Evolutionary conservation across 1,140 invertebrate genomes (phyloP), one percentile per base, ranked within the genome.

Genomic region (Reticulitermes speratus): DNA sequence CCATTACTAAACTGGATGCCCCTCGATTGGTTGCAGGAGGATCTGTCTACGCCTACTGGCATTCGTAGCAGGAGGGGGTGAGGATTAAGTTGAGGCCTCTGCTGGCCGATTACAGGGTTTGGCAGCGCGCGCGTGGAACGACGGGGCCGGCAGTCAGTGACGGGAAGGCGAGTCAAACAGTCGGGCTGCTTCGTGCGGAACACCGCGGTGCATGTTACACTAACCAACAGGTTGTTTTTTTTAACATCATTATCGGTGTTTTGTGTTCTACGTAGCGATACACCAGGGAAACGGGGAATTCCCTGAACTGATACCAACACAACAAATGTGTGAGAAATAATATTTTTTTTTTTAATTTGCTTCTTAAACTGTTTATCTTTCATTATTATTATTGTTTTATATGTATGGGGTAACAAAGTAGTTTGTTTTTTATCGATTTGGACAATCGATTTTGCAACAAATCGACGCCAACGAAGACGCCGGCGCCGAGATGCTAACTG

Each of bases 401-500:
- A 7, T 44, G 81, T 32, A 44, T 16, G 16, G n/a, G 81, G 21
- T n/a, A 19, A 25, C 7, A 45, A 48, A 48, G 82, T 48, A 38
- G 0, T 55, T 44, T 12, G 45, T 48, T 44, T 19, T 44, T 14
- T 16, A 32, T 52, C 25, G 38, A 44, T 12, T 48, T n/a, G 83
- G 19, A 52, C 83, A 52, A 3, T 48, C 30, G 45, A 48, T 30
- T 55, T 44, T 19, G 12, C 3, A 0, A 44, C 3, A 30, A 12
- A 52, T 25, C 44, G 83, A 32, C 44, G n/a, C 44, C 83, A 48
- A 19, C 83, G 83, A 52, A 23, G 83, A 45, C n/a, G 83, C 83
- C n/a, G 85, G 65, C 86, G 81, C 16, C 59, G 83, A 82, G 45
- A 86, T 86, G 86, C 75, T 86, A 38, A 86, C 86, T 25, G 86